Evolutionary conservation across 2,888 invertebrate genomes (phyloP).

Genomic region (Cephus nigrinus): DNA sequence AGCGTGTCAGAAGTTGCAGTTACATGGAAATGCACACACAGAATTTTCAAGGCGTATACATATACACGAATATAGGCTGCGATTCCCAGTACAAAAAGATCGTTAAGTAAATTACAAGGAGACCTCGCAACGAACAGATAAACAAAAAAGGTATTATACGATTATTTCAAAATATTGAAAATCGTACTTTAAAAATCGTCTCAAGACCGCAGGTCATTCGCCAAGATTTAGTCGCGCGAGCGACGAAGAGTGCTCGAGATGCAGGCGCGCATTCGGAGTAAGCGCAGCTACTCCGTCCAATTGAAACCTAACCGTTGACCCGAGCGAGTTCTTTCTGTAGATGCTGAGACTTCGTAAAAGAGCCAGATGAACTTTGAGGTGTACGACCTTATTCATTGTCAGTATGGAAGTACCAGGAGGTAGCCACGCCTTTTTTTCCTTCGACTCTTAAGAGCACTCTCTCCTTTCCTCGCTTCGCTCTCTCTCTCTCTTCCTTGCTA

Average conservation of each 20-base stretch:
- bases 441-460: conserved; percentile 1
- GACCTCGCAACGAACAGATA: neutral
- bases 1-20: neutral
- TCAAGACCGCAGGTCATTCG: neutral
- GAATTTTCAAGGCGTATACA: neutral
- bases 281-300: neutral
- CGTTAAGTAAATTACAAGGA: neutral
- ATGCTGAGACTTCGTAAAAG: neutral
- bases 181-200: neutral
- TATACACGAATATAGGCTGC: no score
- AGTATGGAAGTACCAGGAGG: neutral
- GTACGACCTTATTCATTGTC: neutral
- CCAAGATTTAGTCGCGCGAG: neutral
- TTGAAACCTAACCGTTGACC: neutral
- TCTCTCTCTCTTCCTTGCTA: conserved; percentile 2
- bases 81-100: no score
- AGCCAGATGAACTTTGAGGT: neutral
- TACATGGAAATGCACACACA: neutral
- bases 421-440: conserved; percentile 2
- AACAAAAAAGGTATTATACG: no score
- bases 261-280: no score
- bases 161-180: no score
- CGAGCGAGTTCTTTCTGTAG: neutral
- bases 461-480: neutral
- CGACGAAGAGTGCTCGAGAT: neutral